A percentile compares a stretch with the other conserved stretches of the same genome.
Conservation (phyloP, 2,888 invertebrate species). For the Tetropium fuscum region DNA sequence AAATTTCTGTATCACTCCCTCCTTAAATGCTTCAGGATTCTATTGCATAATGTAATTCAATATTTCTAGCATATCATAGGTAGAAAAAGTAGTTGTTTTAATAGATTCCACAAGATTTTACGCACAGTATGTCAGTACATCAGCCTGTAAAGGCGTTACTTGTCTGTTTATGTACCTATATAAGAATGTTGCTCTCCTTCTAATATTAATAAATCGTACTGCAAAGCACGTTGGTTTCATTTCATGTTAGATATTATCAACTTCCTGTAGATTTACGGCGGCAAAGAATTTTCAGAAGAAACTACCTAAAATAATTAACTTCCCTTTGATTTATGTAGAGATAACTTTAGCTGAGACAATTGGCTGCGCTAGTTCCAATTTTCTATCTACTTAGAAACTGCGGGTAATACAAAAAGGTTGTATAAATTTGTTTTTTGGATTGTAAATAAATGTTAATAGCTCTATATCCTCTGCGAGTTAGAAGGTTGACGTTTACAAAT, state of each 20-base stretch:
- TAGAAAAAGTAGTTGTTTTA: too few relatives aligned
- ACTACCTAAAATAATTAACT: constrained; percentile 13
- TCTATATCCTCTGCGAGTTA: constrained; percentile 3
- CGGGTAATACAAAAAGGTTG: not conserved
- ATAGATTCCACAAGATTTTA: too few relatives aligned
- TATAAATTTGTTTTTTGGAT: not conserved
- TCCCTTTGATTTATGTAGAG: constrained; percentile 14
- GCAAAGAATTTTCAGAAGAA: not conserved
- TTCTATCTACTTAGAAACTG: not conserved
- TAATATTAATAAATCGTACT: too few relatives aligned
- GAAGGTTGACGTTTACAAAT: constrained; percentile 22
- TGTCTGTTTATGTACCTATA: too few relatives aligned
- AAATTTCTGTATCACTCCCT: too few relatives aligned
- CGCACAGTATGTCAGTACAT: too few relatives aligned
- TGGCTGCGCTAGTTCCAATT: constrained; percentile 4
- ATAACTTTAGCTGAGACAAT: constrained; percentile 6
- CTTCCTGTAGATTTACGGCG: constrained; percentile 6
- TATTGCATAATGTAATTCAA: too few relatives aligned
- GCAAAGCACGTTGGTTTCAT: constrained; percentile 1
- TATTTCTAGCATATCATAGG: too few relatives aligned
- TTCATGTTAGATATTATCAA: constrained; percentile 7
- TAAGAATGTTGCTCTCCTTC: too few relatives aligned
- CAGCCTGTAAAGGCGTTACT: too few relatives aligned
- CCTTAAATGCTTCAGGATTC: too few relatives aligned
- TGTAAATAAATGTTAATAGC: constrained; percentile 15